Evolutionary conservation across 2,888 invertebrate species (phyloP).

Genomic region (Plagodis dolabraria): DNA sequence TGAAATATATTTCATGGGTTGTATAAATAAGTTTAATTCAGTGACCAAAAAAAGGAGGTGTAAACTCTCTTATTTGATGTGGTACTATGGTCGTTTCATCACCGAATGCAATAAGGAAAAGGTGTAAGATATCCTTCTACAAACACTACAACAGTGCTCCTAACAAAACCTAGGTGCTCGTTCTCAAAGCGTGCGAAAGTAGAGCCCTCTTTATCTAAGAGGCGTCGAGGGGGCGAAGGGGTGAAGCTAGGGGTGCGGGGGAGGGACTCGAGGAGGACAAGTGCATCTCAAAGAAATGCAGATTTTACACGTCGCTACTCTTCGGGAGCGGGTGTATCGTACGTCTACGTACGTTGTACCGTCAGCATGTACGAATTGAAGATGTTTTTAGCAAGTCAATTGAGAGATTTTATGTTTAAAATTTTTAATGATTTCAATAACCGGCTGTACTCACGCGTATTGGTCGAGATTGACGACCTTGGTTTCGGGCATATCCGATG

Average conservation of each 20-base stretch:
- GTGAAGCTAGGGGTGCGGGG: slow-evolving; percentile 39
- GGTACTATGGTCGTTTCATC: no score
- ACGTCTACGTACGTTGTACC: slow-evolving; percentile 45
- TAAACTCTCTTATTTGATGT: no score
- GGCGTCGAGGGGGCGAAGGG: slow-evolving; percentile 55
- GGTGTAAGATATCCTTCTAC: slow-evolving; percentile 10
- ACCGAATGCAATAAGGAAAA: no score
- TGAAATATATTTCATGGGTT: no score
- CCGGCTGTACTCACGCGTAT: no score
- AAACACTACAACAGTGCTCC: slow-evolving; percentile 45
- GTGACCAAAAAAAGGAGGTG: no score
- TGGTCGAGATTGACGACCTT: no score
- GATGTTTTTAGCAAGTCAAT: background rate
- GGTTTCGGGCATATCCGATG: no score
- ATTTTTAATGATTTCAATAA: no score
- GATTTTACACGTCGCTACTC: slow-evolving; percentile 85
- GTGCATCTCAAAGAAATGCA: slow-evolving; percentile 86
- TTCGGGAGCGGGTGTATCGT: slow-evolving; percentile 75
- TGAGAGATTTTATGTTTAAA: no score
- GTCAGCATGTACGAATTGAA: slow-evolving; percentile 43
- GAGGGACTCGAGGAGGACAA: slow-evolving; percentile 59
- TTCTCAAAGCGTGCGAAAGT: slow-evolving; percentile 81
- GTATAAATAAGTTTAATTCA: no score
- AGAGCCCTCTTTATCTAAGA: slow-evolving; percentile 81
- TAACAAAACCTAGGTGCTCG: slow-evolving; percentile 72